Base-by-base conservation (phyloP, 1,140 invertebrate species). In the Sycobia sp. region DNA sequence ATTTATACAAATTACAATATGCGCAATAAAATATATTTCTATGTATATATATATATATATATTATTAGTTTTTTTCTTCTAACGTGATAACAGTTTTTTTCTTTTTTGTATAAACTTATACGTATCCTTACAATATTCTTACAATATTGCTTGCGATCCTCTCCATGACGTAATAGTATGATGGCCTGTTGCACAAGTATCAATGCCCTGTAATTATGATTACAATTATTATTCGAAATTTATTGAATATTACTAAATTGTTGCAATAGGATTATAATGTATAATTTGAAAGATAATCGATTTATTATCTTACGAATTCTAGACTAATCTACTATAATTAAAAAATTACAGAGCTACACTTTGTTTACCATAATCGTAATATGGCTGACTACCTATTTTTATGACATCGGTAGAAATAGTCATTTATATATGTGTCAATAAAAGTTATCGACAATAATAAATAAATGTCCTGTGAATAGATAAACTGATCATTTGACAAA, bases 81-180 rank as follows among this genome's bases (percentile, higher is more conserved):
- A 74, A 72, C 77, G 73, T 74, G 71, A 72, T 71, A 76, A 72
- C 69, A 77, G 69, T n/a, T n/a, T n/a, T n/a, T n/a, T n/a, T n/a
- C n/a, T n/a, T n/a, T n/a, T n/a, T n/a, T n/a, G n/a, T 70, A 66
- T 77, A 77, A 76, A 65, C 62, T 27, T 50, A n/a, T n/a, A 53
- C 59, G 62, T 72, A 59, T 73, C 66, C 61, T 74, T 81, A 82
- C 36, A 32, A 11, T n/a, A n/a, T n/a, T n/a, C 29, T 32, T 32
- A 32, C 5, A 82, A 72, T 72, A 82, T 82, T 73, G 80, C 78
- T 76, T 82, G 80, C 67, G 80, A 82, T 73, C 80, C 80, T 72
- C 80, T 76, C 80, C 80, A 82, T 66, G 80, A 82, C 54, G 78
- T 76, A 55, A 82, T 76, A 68, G 80, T 82, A 70, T 82, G 80